Conservation (phyloP, 2,113 vertebrate genomes). For the Oryzias javanicus region DNA sequence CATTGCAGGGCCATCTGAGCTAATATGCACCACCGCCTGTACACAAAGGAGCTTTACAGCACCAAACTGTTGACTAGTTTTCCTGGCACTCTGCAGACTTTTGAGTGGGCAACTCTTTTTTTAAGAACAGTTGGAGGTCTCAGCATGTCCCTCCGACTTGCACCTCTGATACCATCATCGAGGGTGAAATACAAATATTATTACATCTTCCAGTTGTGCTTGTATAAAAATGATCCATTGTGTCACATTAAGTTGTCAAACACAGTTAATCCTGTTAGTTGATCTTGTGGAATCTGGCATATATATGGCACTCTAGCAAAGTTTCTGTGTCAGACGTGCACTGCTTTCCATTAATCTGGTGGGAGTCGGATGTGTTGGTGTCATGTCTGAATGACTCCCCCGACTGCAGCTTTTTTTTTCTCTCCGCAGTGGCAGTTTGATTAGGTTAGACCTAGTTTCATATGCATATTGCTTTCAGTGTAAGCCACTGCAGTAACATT, state of each 20-base stretch:
- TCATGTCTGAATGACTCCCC: not conserved
- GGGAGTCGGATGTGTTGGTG: not conserved
- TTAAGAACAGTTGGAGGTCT: slow-evolving; percentile 55
- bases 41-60: slow-evolving; percentile 60
- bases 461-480: not conserved
- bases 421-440: no score
- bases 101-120: slow-evolving; percentile 60
- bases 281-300: not conserved
- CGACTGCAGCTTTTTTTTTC: no score
- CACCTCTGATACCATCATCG: slow-evolving; percentile 23
- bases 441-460: not conserved
- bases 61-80: slow-evolving; percentile 58
- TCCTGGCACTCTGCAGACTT: slow-evolving; percentile 47
- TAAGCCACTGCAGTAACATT: not conserved
- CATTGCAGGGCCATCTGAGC: slow-evolving; percentile 68
- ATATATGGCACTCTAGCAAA: slow-evolving; percentile 22
- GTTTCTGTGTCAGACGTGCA: slow-evolving; percentile 10
- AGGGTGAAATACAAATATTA: slow-evolving; percentile 20
- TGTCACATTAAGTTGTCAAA: not conserved
- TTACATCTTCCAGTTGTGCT: slow-evolving; percentile 1
- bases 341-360: not conserved
- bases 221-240: not conserved
- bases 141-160: slow-evolving; percentile 49
- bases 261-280: not conserved
- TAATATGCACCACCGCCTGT: slow-evolving; percentile 33